Evolutionary conservation across 2,888 invertebrate genomes (phyloP).

Genomic region (Macaria liturata): DNA sequence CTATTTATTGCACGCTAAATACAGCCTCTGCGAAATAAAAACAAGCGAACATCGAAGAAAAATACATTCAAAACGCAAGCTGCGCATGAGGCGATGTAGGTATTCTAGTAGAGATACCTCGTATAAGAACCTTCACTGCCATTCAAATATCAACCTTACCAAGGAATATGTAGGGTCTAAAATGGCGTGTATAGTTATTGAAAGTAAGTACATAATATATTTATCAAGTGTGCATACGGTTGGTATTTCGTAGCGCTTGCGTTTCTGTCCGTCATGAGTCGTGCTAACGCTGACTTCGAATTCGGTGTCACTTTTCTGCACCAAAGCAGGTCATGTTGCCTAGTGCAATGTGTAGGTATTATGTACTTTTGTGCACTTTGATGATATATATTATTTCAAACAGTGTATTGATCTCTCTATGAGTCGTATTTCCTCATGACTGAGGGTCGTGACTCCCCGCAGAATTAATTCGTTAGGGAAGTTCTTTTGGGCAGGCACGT

Average conservation of each 20-base stretch:
- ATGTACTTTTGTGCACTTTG: background rate
- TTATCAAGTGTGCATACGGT: constrained; percentile 34
- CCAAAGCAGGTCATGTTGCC: constrained; percentile 34
- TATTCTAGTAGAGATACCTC: constrained; percentile 13
- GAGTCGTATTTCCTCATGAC: no score
- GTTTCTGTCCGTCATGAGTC: constrained; percentile 38
- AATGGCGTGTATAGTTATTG: background rate
- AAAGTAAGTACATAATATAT: constrained; percentile 17
- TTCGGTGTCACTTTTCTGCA: constrained; percentile 62
- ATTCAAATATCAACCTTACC: constrained; percentile 4
- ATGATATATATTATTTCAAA: no score
- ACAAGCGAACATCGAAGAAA: constrained; percentile 23
- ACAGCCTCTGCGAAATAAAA: constrained; percentile 17
- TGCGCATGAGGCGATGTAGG: constrained; percentile 37
- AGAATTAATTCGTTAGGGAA: no score
- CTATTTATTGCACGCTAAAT: background rate
- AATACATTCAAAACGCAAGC: constrained; percentile 39
- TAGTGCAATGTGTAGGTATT: background rate
- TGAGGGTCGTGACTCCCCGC: no score
- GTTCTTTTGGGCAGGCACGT: no score
- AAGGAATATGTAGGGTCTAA: background rate
- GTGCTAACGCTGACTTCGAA: constrained; percentile 50
- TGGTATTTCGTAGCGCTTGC: constrained; percentile 54
- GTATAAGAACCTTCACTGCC: background rate
- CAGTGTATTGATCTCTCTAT: no score